A percentile compares a stretch with the other conserved stretches of the same genome.
Conservation (phyloP, 2,113 vertebrate genomes). For the Sminthopsis crassicaudata region DNA sequence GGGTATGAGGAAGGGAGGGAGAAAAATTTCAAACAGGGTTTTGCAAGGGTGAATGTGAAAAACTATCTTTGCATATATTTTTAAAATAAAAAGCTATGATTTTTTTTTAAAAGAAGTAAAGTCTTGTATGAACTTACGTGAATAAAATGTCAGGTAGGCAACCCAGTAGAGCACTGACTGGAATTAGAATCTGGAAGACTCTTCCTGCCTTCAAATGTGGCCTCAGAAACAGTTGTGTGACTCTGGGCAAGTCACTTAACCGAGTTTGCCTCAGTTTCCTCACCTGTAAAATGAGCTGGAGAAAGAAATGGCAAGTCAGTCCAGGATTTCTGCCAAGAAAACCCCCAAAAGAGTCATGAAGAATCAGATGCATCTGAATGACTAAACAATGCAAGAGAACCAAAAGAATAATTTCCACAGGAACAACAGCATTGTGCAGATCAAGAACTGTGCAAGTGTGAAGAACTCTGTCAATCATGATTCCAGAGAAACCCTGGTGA, state of each 20-base stretch:
- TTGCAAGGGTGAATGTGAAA: too few species aligned
- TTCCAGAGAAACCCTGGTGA: neutral
- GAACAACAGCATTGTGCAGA: neutral
- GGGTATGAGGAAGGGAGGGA: too few species aligned
- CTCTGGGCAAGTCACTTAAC: neutral
- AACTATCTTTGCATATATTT: too few species aligned
- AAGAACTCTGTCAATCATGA: neutral
- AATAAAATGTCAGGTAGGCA: too few species aligned
- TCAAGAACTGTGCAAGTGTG: neutral
- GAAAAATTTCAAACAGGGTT: too few species aligned
- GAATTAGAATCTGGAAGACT: neutral
- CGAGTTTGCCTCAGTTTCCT: neutral
- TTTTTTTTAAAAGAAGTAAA: too few species aligned
- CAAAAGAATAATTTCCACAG: neutral
- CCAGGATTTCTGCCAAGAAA: neutral
- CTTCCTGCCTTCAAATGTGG: neutral
- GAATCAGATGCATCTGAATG: neutral
- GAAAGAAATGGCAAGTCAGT: neutral
- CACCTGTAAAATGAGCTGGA: neutral
- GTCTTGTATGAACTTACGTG: too few species aligned
- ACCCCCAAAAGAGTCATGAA: neutral
- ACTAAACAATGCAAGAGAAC: neutral
- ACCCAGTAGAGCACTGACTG: too few species aligned
- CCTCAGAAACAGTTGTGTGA: neutral
- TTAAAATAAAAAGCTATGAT: too few species aligned